Conservation (phyloP, 2,888 invertebrate species). For the Chelonus formosanus region DNA sequence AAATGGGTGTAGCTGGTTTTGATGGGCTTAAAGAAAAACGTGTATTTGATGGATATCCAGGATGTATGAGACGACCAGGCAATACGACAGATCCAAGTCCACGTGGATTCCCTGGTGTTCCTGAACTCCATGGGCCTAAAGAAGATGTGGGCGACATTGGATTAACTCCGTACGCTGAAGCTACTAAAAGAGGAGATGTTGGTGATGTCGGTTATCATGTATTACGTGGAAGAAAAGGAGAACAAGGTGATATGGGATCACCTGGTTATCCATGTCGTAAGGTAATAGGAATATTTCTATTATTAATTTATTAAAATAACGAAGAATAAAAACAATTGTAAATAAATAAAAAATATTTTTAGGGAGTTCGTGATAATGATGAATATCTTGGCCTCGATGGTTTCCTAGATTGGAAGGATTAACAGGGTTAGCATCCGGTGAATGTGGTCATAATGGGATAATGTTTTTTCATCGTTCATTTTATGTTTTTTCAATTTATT, state of each 20-base stretch:
- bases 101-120: constrained; percentile 65
- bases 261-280: constrained; percentile 55
- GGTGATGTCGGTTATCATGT: constrained; percentile 70
- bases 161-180: constrained; percentile 52
- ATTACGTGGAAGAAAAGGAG: constrained; percentile 66
- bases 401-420: constrained; percentile 68
- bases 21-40: constrained; percentile 73
- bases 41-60: constrained; percentile 71
- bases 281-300: constrained; percentile 43
- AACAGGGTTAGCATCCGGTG: too few species aligned
- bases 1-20: constrained; percentile 75
- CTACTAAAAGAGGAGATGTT: constrained; percentile 66
- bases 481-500: too few species aligned
- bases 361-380: constrained; percentile 67
- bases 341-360: not conserved
- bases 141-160: constrained; percentile 70
- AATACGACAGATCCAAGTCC: constrained; percentile 64
- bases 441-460: too few species aligned
- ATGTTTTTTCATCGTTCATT: too few species aligned
- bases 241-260: constrained; percentile 68
- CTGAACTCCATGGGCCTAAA: constrained; percentile 72
- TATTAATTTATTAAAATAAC: too few species aligned
- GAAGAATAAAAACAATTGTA: too few species aligned
- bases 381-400: constrained; percentile 67
- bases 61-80: constrained; percentile 72